Evolutionary conservation across 2,888 invertebrate genomes (phyloP), one percentile per base, ranked within the genome.

Genomic region (Diarsia brunnea): DNA sequence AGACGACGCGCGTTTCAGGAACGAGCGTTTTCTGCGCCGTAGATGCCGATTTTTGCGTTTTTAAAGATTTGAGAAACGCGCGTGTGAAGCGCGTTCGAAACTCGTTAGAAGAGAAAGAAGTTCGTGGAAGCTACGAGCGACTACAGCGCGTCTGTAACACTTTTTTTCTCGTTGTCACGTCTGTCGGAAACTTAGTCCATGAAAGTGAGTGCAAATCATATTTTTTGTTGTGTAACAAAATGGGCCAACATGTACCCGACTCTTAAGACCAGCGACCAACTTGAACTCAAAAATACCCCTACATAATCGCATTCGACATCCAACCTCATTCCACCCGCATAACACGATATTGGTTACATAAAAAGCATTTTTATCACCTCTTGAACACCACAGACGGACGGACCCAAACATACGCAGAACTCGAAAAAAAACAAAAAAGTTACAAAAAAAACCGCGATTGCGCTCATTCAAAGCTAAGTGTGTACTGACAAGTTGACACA

Each of bases 401-500:
- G 55, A 65, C 38, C 38, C 45, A 69, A 81, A 77, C 68, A 72
- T 60, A 70, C 71, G 16, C 14, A 16, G n/a, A 69, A 68, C 65
- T 38, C 8, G 43, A 47, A 71, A 73, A 58, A 60, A 55, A 61
- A 72, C 43, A 53, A 64, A 63, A 69, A 61, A 38, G 11, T 24
- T 1, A 0, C 12, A 67, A 67, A 85, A 77, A 73, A 64, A 65
- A 31, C 14, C 58, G 60, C 84, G 67, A 86, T 88, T 88, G 79
- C 78, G 67, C 67, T 43, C 75, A 82, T 87, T 87, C 84, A 79
- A 60, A 21, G 65, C 67, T 31, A 66, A 78, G 75, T 79, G 73
- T 75, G 55, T 67, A 78, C 77, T 81, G 72, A 68, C 78, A 79
- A 84, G 72, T 82, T 86, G 79, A 75, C 76, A 73, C 31, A 43